Conservation (phyloP, 2,888 invertebrate species). For the Campoplex capitator region DNA sequence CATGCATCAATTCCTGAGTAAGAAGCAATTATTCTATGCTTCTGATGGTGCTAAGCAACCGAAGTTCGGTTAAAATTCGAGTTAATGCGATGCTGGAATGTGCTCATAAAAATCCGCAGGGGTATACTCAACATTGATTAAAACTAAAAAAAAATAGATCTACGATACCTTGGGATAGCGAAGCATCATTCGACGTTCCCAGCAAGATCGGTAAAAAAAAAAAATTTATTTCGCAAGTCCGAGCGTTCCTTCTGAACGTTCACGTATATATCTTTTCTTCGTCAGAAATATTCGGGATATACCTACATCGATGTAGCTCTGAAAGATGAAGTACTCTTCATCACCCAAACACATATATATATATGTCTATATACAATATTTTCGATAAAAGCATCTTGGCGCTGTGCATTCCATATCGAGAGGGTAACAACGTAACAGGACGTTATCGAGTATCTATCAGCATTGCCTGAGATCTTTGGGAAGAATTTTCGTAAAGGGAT, state of each 20-base stretch:
- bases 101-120: too few relatives aligned
- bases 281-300: conserved; percentile 32
- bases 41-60: too few relatives aligned
- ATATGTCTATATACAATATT: conserved; percentile 24
- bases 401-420: conserved; percentile 49
- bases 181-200: neutral
- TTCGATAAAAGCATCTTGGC: conserved; percentile 50
- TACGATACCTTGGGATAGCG: neutral
- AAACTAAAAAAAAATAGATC: too few relatives aligned
- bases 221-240: neutral
- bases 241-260: neutral
- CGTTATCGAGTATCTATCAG: conserved; percentile 67
- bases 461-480: conserved; percentile 48
- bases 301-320: conserved; percentile 8
- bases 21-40: too few relatives aligned
- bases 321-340: conserved; percentile 22
- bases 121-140: too few relatives aligned
- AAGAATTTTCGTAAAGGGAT: conserved; percentile 50
- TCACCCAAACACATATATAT: neutral
- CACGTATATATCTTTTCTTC: neutral
- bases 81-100: too few relatives aligned
- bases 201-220: neutral
- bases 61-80: too few relatives aligned
- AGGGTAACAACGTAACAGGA: conserved; percentile 57
- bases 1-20: too few relatives aligned